A percentile compares a stretch with the other conserved stretches of the same genome.
These are phyloP conservation scores for Bovichtus variegatus DNA, from an alignment of 2,797 vertebrate species.

Conservation along the genomic window DNA sequence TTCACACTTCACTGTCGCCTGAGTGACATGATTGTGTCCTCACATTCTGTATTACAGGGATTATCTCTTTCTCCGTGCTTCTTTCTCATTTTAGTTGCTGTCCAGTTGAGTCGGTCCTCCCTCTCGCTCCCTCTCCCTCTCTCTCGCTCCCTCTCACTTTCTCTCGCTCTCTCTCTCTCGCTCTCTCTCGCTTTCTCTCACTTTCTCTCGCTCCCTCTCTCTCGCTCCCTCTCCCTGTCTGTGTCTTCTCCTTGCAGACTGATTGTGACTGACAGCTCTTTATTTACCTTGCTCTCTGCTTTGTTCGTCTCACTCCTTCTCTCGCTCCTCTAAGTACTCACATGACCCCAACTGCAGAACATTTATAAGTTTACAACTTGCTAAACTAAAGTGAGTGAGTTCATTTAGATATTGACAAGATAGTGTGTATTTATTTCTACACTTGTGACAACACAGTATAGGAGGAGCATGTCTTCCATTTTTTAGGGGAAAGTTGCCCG, in stretches of 20 bases:
- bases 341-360: conserved; percentile 15
- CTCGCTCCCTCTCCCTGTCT: too few species aligned
- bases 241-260: conserved; percentile 13
- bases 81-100: not conserved
- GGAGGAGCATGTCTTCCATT: not conserved
- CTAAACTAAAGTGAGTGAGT: not conserved
- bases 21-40: conserved; percentile 5
- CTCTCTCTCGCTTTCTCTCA: too few species aligned
- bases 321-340: not conserved
- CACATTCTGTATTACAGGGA: not conserved
- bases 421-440: not conserved
- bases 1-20: not conserved
- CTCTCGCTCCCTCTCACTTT: too few species aligned
- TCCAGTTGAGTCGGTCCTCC: not conserved
- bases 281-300: conserved; percentile 46
- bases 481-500: too few species aligned
- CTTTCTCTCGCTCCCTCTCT: too few species aligned
- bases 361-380: conserved; percentile 19
- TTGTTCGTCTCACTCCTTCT: conserved; percentile 3
- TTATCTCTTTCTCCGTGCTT: not conserved
- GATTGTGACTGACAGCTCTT: conserved; percentile 41
- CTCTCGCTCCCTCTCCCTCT: conserved; percentile 3
- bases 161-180: too few species aligned
- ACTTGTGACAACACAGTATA: not conserved
- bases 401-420: not conserved